A percentile compares a stretch with the other conserved stretches of the same genome.
Conservation (phyloP, 2,888 invertebrate genomes). For the Drosophila tanythrix region DNA sequence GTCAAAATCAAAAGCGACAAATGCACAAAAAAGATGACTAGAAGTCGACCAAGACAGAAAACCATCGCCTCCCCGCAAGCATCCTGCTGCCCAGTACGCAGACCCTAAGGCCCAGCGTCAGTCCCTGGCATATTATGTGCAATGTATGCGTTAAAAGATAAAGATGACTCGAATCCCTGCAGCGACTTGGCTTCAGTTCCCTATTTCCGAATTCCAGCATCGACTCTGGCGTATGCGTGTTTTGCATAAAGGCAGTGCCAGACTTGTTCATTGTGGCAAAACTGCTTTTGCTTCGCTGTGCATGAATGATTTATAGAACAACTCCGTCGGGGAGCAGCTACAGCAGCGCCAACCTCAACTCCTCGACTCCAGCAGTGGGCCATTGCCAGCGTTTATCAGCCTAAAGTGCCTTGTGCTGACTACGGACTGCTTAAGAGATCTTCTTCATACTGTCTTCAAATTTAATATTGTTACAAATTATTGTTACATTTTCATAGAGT, state of each 20-base stretch:
- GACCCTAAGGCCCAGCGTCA: conserved; percentile 1
- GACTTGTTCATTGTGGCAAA: conserved; percentile 57
- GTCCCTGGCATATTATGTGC: conserved; percentile 62
- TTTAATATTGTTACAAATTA: conserved; percentile 19
- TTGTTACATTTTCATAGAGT: neutral
- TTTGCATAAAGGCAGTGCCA: conserved; percentile 58
- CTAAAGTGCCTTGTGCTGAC: conserved; percentile 10
- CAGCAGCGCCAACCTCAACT: conserved; percentile 14
- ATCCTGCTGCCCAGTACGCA: conserved; percentile 12
- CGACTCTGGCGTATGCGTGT: conserved; percentile 41
- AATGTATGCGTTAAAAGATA: conserved; percentile 59
- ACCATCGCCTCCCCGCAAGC: neutral
- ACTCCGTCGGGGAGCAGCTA: conserved; percentile 28
- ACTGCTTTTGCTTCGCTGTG: conserved; percentile 65
- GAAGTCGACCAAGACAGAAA: conserved; percentile 39
- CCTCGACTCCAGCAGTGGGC: conserved; percentile 22
- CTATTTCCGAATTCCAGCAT: neutral
- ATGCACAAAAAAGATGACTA: conserved; percentile 41
- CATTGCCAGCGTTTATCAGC: conserved; percentile 48
- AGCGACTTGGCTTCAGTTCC: conserved; percentile 39
- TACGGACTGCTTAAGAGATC: conserved; percentile 14
- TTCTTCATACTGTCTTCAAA: conserved; percentile 6
- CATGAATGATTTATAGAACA: conserved; percentile 78
- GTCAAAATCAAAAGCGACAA: conserved; percentile 77
- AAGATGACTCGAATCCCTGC: conserved; percentile 57